A percentile compares a stretch with the other conserved stretches of the same genome.
phyloP scores from a whole-genome alignment of 92 coral and sea anemone species.

The Paragorgia papillata region DNA sequence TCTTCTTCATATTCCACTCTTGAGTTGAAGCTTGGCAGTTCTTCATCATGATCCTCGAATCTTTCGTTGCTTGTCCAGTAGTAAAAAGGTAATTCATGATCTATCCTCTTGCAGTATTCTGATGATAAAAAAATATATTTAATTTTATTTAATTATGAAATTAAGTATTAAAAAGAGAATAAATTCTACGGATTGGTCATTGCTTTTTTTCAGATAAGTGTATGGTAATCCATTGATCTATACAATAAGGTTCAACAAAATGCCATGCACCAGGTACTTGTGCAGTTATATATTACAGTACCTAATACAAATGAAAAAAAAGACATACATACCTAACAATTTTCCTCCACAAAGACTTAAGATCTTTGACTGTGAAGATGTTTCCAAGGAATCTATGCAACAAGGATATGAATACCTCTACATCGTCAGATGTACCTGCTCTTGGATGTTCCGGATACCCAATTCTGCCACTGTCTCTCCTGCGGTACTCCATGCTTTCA shows the following conservation, averaged over 20 bases:
- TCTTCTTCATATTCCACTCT: background rate
- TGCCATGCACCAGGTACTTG: too few species aligned
- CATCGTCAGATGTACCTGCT: constrained; percentile 67
- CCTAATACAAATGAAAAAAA: too few species aligned
- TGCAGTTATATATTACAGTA: too few species aligned
- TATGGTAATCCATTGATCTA: too few species aligned
- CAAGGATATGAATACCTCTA: constrained; percentile 61
- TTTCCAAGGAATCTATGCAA: constrained; percentile 59
- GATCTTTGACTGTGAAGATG: constrained; percentile 61
- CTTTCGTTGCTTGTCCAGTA: constrained; percentile 44
- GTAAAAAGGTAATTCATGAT: constrained; percentile 33
- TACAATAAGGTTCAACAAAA: too few species aligned
- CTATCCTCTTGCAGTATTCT: constrained; percentile 45
- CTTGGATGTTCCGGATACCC: constrained; percentile 71
- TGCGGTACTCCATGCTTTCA: constrained; percentile 62
- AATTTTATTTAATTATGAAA: too few species aligned
- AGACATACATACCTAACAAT: constrained; percentile 65
- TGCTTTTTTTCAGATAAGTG: too few species aligned
- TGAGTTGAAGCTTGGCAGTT: background rate
- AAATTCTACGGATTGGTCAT: too few species aligned
- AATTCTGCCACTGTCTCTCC: constrained; percentile 47
- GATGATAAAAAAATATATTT: background rate
- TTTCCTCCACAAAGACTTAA: constrained; percentile 63
- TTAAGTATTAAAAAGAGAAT: too few species aligned
- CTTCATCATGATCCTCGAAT: constrained; percentile 45